Percentiles rank a stretch among this genome's conserved stretches.
phyloP scores from a whole-genome alignment of 2,888 invertebrate genomes.

The Lycocerus yunnanus region DNA sequence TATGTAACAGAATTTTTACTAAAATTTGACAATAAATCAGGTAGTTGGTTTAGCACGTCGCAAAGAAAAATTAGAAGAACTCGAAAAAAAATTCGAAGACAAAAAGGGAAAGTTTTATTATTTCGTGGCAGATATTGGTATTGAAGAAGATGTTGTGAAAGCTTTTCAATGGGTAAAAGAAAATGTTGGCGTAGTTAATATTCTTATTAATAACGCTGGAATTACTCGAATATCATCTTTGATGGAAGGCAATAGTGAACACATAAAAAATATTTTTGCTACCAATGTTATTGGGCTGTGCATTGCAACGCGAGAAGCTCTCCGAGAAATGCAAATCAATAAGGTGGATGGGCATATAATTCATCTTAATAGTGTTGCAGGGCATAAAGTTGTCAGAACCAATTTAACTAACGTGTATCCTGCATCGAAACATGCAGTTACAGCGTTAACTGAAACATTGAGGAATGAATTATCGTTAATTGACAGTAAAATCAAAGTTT shows the following conservation, averaged over 20 bases:
- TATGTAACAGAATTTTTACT: no score
- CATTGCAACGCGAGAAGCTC: background rate
- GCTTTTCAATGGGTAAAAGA: background rate
- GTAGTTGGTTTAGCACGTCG: background rate
- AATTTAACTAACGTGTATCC: no score
- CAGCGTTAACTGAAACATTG: background rate
- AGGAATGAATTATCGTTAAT: background rate
- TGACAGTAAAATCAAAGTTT: background rate
- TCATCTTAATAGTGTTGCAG: background rate
- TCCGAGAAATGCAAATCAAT: background rate
- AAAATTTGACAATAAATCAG: background rate
- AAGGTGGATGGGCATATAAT: background rate
- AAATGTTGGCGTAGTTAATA: background rate
- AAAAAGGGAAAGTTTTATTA: background rate
- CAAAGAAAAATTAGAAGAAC: background rate
- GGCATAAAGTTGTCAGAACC: background rate
- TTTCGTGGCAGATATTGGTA: background rate
- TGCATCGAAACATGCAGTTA: background rate
- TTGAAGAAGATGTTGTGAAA: background rate
- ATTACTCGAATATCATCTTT: background rate
- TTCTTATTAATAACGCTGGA: background rate
- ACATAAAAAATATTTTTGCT: background rate
- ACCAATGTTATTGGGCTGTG: background rate
- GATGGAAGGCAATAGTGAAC: background rate
- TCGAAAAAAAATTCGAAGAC: background rate